A percentile compares a stretch with the other conserved stretches of the same genome.
phyloP scores from a whole-genome alignment of 1,140 invertebrate genomes.

The Lucilia cuprina region DNA sequence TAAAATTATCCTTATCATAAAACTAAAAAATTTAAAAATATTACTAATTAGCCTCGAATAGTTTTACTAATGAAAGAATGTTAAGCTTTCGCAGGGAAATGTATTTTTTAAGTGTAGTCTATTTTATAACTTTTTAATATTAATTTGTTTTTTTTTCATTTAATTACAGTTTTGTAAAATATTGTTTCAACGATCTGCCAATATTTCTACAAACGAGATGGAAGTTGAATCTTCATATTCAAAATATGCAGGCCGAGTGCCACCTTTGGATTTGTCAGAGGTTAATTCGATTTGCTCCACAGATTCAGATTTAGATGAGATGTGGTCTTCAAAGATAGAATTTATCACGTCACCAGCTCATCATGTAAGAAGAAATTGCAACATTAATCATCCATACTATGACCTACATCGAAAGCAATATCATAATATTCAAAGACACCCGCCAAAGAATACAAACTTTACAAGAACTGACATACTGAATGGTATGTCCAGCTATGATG shows the following conservation, averaged over 20 bases:
- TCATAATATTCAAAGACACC: not conserved
- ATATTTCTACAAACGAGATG: slow-evolving; percentile 45
- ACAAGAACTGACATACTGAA: slow-evolving; percentile 41
- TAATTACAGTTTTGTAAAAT: too few species aligned
- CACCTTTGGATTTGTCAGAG: slow-evolving; percentile 56
- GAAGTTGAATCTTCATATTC: slow-evolving; percentile 58
- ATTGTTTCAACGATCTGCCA: slow-evolving; percentile 31
- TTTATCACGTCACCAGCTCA: slow-evolving; percentile 19
- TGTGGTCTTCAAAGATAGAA: slow-evolving; percentile 45
- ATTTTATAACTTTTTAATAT: too few species aligned
- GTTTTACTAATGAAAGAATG: too few species aligned
- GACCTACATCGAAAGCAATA: slow-evolving; percentile 3
- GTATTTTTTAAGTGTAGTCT: too few species aligned
- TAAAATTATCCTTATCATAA: too few species aligned
- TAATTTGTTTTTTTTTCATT: too few species aligned
- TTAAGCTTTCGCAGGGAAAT: too few species aligned
- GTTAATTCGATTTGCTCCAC: slow-evolving; percentile 43
- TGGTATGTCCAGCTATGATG: slow-evolving; percentile 47
- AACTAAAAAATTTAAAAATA: too few species aligned
- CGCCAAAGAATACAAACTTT: not conserved
- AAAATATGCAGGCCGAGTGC: slow-evolving; percentile 59
- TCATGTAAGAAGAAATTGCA: slow-evolving; percentile 36
- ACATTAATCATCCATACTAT: slow-evolving; percentile 51
- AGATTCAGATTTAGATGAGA: slow-evolving; percentile 41
- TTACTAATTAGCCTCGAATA: too few species aligned